Evolutionary conservation across 2,113 vertebrate species (phyloP).

Genomic region (Amphilophus citrinellus): DNA sequence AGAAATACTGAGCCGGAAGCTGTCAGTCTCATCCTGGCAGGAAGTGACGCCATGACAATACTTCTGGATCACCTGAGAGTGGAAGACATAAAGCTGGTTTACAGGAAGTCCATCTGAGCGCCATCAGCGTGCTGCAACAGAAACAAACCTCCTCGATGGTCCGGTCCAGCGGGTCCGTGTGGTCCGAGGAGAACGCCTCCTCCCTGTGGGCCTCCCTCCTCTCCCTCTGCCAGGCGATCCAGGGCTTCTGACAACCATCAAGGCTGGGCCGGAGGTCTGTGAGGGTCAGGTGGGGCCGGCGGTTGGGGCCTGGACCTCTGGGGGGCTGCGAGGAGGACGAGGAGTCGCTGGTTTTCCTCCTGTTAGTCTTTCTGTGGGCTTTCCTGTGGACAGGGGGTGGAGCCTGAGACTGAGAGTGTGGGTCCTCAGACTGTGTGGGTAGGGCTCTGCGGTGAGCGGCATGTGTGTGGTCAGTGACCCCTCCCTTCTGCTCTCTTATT

Average conservation of each 20-base stretch:
- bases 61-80: conserved; percentile 81
- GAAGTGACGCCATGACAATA: conserved; percentile 73
- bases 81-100: not conserved
- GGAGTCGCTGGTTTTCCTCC: conserved; percentile 65
- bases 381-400: conserved; percentile 66
- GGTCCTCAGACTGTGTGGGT: not conserved
- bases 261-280: not conserved
- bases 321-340: conserved; percentile 9
- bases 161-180: conserved; percentile 59
- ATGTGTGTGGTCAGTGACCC: not conserved
- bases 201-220: conserved; percentile 52
- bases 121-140: not conserved
- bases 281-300: not conserved
- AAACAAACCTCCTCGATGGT: conserved; percentile 79
- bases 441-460: not conserved
- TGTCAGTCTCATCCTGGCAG: conserved; percentile 76
- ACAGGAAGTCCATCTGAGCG: not conserved
- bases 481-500: conserved; percentile 9
- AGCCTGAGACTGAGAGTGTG: not conserved
- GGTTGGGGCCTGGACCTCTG: not conserved
- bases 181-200: conserved; percentile 48
- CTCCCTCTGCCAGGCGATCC: conserved; percentile 46
- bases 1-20: conserved; percentile 81
- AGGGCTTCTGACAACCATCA: not conserved
- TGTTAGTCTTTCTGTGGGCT: conserved; percentile 80